Evolutionary conservation across 2,113 vertebrate species (phyloP), one percentile per base, ranked within the genome.

Genomic region (Helogale parvula): DNA sequence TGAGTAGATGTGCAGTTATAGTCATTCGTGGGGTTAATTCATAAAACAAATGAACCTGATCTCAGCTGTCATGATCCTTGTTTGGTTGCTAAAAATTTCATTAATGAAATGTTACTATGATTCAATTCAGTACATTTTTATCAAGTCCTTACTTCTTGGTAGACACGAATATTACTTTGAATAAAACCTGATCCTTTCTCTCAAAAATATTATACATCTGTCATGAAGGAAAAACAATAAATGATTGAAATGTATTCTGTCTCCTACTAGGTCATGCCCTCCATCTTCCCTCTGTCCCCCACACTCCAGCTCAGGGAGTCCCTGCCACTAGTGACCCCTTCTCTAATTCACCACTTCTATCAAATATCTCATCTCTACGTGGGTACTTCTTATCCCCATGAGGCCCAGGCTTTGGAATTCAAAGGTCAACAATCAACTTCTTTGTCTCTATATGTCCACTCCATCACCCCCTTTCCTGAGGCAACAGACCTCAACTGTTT

Each of bases 21-120:
- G 88, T 81, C 5, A 2, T 71, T 80, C 66, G 0, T 54, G 17
- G 23, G 1, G 0, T 83, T 86, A 86, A 85, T 54, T 25, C 5
- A 17, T 50, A 38, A 94, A n/a, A 74, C 41, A 81, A 87, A 7
- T 38, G 14, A 16, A n/a, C 50, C 33, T 69, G 38, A 86, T 45
- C 38, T 77, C 47, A 74, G n/a, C 5, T 23, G 27, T 68, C 54
- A 91, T 68, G 7, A 41, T 72, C 77, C 31, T 47, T 69, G 50
- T 57, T 52, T 87, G 35, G 57, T 38, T 89, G 57, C n/a, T 89
- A 38, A 88, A 92, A 63, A 52, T 45, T 81, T 5, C 16, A 66
- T 69, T 57, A 84, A n/a, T 38, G 88, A 98, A 94, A 79, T 89
- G 38, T 77, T 93, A 72, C 23, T 52, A n/a, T 88, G 31, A 82